phyloP scores from a whole-genome alignment of 2,113 vertebrate species.

The Puma concolor region DNA sequence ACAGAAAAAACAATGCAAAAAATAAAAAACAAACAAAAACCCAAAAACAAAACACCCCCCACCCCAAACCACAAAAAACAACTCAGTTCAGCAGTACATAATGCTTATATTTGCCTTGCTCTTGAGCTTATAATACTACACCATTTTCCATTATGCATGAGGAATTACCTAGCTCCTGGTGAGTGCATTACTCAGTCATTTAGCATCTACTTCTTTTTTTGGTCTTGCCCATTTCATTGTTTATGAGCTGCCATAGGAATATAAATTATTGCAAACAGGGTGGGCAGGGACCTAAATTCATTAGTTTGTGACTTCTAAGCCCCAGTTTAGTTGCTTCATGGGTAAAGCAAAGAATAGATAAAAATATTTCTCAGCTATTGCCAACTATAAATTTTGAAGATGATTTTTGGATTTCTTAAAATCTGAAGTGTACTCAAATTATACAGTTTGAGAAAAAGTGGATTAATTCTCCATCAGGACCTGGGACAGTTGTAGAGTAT shows the following conservation, averaged over 20 bases:
- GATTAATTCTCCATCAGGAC: background rate
- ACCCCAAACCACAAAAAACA: background rate
- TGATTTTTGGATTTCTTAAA: conserved; percentile 13
- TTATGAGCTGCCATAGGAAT: conserved; percentile 12
- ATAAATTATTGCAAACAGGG: background rate
- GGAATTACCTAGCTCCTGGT: background rate
- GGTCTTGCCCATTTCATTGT: background rate
- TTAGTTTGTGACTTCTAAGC: background rate
- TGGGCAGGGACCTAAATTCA: background rate
- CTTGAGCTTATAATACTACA: background rate
- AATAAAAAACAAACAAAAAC: background rate
- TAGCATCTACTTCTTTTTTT: background rate
- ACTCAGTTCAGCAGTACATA: background rate
- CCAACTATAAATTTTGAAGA: background rate
- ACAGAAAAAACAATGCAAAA: background rate
- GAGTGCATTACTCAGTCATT: background rate
- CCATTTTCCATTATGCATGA: background rate
- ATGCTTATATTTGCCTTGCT: background rate
- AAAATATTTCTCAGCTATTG: background rate
- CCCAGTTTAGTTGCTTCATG: background rate
- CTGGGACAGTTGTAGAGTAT: background rate
- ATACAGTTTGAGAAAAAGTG: background rate
- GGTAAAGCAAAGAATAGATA: background rate
- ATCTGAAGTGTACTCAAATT: background rate
- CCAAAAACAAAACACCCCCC: background rate